Conservation (phyloP, 2,113 vertebrate species). For the Vireo altiloquus region DNA sequence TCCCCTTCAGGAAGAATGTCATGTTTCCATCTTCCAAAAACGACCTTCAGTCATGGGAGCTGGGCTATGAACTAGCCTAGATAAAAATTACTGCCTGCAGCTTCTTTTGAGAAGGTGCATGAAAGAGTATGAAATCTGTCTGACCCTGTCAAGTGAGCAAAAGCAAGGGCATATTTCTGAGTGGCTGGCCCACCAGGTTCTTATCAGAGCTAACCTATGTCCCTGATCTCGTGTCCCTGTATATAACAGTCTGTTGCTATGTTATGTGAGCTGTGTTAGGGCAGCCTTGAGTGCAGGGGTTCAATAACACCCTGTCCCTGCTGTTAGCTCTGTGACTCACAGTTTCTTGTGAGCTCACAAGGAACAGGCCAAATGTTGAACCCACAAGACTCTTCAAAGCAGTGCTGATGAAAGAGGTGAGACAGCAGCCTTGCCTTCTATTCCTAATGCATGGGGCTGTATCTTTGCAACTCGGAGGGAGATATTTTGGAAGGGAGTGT, state of each 20-base stretch:
- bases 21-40: neutral
- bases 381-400: neutral
- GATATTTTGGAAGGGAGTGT: neutral
- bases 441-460: neutral
- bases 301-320: neutral
- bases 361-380: neutral
- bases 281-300: neutral
- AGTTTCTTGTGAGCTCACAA: neutral
- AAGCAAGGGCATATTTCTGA: neutral
- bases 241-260: accelerated
- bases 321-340: neutral
- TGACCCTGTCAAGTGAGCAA: neutral
- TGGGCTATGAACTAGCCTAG: neutral
- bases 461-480: neutral
- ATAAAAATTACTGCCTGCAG: neutral
- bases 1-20: neutral
- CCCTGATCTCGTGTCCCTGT: neutral
- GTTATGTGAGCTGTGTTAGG: neutral
- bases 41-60: accelerated
- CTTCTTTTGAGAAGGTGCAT: neutral
- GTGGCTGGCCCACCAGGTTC: neutral
- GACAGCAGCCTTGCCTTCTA: accelerated
- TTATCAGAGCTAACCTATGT: accelerated
- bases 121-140: neutral
- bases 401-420: neutral